Percentiles rank a stretch among this genome's conserved stretches.
Conservation (phyloP, 1,140 invertebrate genomes). For the Camponotus floridanus region DNA sequence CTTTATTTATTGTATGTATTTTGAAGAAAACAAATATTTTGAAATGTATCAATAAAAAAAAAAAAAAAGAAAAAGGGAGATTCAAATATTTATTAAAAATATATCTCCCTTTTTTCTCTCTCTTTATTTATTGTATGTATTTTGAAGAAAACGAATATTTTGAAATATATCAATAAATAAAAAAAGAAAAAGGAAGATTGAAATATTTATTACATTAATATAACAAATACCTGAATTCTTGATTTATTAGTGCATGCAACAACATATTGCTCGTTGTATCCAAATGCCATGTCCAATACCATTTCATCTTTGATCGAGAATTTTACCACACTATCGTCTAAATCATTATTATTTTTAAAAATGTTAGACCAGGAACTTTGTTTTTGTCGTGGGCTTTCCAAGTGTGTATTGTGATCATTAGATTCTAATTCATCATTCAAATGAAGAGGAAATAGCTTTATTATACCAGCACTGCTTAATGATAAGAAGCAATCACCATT, state of each 20-base stretch:
- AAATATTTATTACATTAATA: not conserved
- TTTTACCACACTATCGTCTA: slow-evolving; percentile 78
- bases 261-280: slow-evolving; percentile 74
- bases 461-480: slow-evolving; percentile 78
- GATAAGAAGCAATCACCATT: slow-evolving; percentile 80
- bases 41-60: too few species aligned
- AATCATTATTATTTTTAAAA: slow-evolving; percentile 65
- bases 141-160: too few species aligned
- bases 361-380: slow-evolving; percentile 79
- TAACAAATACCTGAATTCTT: slow-evolving; percentile 75
- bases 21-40: too few species aligned
- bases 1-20: too few species aligned
- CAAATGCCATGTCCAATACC: slow-evolving; percentile 81
- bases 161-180: too few species aligned
- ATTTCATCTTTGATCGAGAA: slow-evolving; percentile 74
- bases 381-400: slow-evolving; percentile 79
- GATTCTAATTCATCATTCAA: slow-evolving; percentile 68
- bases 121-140: too few species aligned
- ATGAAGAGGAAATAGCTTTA: slow-evolving; percentile 79
- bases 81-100: too few species aligned
- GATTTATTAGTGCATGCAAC: slow-evolving; percentile 80
- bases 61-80: too few species aligned
- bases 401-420: slow-evolving; percentile 18
- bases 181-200: too few species aligned
- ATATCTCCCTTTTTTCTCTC: too few species aligned